Conservation (phyloP, 2,888 invertebrate species). For the Brachylomia viminalis region DNA sequence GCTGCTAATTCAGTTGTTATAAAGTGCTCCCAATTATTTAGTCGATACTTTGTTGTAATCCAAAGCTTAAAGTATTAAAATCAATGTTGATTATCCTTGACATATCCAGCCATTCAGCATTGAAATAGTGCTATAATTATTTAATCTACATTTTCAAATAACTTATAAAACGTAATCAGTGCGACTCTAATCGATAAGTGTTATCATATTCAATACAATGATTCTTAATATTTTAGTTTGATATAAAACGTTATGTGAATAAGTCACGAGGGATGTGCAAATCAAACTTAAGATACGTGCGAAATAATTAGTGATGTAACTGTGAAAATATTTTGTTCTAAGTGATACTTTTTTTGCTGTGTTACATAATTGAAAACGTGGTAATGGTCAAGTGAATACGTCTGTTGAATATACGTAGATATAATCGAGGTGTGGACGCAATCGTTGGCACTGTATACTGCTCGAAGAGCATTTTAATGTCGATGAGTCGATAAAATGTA, state of each 20-base stretch:
- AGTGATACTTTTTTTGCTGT: conserved; percentile 30
- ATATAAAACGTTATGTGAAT: conserved; percentile 54
- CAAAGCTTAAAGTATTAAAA: conserved; percentile 24
- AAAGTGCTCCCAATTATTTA: conserved; percentile 12
- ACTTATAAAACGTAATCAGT: conserved; percentile 72
- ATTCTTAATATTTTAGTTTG: conserved; percentile 67
- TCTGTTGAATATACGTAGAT: conserved; percentile 43
- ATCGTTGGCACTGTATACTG: conserved; percentile 23
- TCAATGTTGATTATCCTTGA: conserved; percentile 17
- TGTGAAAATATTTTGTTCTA: conserved; percentile 22
- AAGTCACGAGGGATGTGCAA: conserved; percentile 52
- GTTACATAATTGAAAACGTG: conserved; percentile 34
- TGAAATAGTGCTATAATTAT: conserved; percentile 35
- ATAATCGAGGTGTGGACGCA: conserved; percentile 43
- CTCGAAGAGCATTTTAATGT: conserved; percentile 49
- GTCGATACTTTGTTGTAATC: background rate
- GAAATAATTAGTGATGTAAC: conserved; percentile 31
- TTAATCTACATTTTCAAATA: conserved; percentile 50
- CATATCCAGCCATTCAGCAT: background rate
- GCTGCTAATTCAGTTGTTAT: background rate
- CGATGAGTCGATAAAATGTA: conserved; percentile 48
- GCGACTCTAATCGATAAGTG: conserved; percentile 72
- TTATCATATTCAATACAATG: conserved; percentile 70
- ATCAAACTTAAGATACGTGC: conserved; percentile 41
- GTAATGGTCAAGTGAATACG: conserved; percentile 35